Evolutionary conservation across 2,888 invertebrate species (phyloP), one percentile per base, ranked within the genome.

Genomic region (Thera britannica): DNA sequence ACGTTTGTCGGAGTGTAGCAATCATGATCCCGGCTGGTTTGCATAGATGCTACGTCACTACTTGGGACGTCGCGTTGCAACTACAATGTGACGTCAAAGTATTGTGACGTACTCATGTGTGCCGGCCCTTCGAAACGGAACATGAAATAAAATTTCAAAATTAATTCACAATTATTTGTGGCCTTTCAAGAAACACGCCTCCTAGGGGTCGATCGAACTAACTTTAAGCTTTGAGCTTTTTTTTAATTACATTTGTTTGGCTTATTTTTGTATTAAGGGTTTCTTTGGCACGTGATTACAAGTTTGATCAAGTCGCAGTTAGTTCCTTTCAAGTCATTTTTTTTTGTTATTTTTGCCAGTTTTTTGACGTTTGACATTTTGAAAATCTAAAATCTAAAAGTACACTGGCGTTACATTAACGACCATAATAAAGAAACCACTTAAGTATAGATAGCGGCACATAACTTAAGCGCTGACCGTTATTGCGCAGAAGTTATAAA

Each of bases 221-320:
- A 83, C 75, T 79, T 77, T 82, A 81, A 78, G 83, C 82, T 84
- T 81, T 78, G 76, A 84, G 84, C 87, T 86, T 82, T 82, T 82
- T 77, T 71, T 68, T 51, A 35, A 68, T 66, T 68, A 58, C 52
- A 55, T 68, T 66, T 65, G 34, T 71, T 74, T 71, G 71, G 72
- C 70, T 65, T 58, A 67, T 71, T 71, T 54, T 62, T 67, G 62
- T 71, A 72, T 58, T 70, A 71, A 72, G 49, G 62, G 66, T 70
- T 70, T 67, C 61, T 67, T 65, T 68, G 59, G 67, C 72, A 60
- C 55, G 62, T 63, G 34, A 61, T 67, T 69, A 59, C 35, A 67
- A 58, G 35, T 62, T 62, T 51, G 38, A 63, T 67, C 65, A 54
- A 71, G 52, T 23, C 48, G 57, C 52, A 52, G 61, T 54, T 66